phyloP scores from a whole-genome alignment of 2,797 vertebrate species.

The Artibeus lituratus region DNA sequence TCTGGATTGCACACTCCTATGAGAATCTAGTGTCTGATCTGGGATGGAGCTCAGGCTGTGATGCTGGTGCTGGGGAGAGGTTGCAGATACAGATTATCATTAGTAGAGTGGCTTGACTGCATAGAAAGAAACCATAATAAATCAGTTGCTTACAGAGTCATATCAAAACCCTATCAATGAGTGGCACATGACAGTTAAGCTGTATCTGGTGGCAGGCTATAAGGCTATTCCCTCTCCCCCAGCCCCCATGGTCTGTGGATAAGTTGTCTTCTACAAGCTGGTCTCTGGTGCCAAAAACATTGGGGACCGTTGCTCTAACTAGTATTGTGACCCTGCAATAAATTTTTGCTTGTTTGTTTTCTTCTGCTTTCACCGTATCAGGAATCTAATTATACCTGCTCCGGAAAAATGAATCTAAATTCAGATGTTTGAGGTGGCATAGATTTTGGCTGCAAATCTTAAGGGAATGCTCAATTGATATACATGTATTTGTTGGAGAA shows the following conservation, averaged over 20 bases:
- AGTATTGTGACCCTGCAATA: neutral
- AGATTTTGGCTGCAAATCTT: neutral
- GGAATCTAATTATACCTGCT: neutral
- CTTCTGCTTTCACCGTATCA: neutral
- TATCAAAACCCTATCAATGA: neutral
- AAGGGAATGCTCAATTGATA: neutral
- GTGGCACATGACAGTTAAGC: neutral
- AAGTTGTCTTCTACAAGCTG: no score
- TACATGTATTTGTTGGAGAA: neutral
- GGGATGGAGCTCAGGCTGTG: neutral
- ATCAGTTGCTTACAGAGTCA: neutral
- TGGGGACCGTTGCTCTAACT: neutral
- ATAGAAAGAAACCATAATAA: neutral
- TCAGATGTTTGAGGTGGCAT: neutral
- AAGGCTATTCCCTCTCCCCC: neutral
- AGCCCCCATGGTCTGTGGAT: neutral
- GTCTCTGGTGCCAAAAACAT: neutral
- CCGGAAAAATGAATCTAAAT: neutral
- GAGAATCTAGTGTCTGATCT: no score
- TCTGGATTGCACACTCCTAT: neutral
- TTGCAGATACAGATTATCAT: neutral
- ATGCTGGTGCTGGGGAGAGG: neutral
- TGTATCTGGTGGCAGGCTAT: neutral
- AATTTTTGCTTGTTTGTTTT: neutral
- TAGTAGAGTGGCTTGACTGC: neutral